Evolutionary conservation across 2,888 invertebrate genomes (phyloP).

Genomic region (Spisula solida): DNA sequence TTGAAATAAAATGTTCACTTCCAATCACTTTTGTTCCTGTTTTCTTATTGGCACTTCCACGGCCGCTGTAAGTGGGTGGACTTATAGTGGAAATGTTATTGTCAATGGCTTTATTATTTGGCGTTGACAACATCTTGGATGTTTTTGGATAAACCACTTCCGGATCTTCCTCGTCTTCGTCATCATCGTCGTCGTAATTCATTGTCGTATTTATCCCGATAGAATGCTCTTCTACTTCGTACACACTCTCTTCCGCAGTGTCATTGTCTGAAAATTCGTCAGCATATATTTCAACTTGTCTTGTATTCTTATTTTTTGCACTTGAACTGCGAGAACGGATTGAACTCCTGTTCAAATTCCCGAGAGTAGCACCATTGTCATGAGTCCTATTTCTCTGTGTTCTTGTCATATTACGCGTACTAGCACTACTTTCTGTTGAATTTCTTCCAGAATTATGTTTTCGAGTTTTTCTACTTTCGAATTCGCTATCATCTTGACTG

Average conservation of each 20-base stretch:
- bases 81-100: conserved; percentile 43
- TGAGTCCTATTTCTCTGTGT: conserved; percentile 40
- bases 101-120: conserved; percentile 34
- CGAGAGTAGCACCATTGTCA: conserved; percentile 37
- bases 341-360: not conserved
- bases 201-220: conserved; percentile 80
- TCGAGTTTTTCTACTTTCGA: conserved; percentile 46
- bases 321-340: not conserved
- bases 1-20: conserved; percentile 70
- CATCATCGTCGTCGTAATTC: conserved; percentile 72
- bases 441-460: conserved; percentile 50
- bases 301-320: not conserved
- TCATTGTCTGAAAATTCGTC: conserved; percentile 81
- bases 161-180: conserved; percentile 53
- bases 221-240: conserved; percentile 80
- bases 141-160: conserved; percentile 41
- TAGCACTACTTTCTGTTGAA: conserved; percentile 26
- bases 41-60: conserved; percentile 11
- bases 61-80: conserved; percentile 52
- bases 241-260: conserved; percentile 78
- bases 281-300: conserved; percentile 65
- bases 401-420: conserved; percentile 23
- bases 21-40: conserved; percentile 36
- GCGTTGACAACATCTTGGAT: not conserved
- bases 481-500: conserved; percentile 72